A percentile compares a stretch with the other conserved stretches of the same genome.
Conservation (phyloP, 2,888 invertebrate species). For the Cremastinae sp. region DNA sequence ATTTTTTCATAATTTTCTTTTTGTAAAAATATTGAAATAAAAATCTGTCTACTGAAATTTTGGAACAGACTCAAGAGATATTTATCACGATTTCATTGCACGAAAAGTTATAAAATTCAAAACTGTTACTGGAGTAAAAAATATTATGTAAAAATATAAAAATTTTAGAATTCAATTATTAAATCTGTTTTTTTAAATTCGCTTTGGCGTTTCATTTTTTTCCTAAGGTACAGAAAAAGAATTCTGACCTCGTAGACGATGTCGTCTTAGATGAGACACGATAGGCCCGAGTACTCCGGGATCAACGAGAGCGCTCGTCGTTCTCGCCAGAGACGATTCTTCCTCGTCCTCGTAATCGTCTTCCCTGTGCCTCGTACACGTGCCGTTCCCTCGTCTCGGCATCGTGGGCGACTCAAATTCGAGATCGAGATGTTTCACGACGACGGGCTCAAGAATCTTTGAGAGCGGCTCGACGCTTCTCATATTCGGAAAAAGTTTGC, state of each 20-base stretch:
- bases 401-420: constrained; percentile 74
- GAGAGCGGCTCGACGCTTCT: constrained; percentile 89
- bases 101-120: too few species aligned
- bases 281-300: constrained; percentile 92
- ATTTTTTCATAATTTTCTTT: too few species aligned
- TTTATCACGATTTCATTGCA: too few species aligned
- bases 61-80: too few species aligned
- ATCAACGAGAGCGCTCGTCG: constrained; percentile 87
- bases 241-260: constrained; percentile 79
- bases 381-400: constrained; percentile 61
- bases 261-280: constrained; percentile 91
- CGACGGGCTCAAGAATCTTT: constrained; percentile 89
- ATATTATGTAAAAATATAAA: too few species aligned
- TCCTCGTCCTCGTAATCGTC: constrained; percentile 75
- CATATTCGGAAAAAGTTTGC: constrained; percentile 91
- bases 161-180: too few species aligned
- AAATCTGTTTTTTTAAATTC: too few species aligned
- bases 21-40: too few species aligned
- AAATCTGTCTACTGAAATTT: too few species aligned
- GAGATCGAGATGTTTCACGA: constrained; percentile 81
- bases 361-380: too few species aligned
- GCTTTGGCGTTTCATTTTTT: neutral
- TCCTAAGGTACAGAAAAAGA: too few species aligned
- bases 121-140: too few species aligned
- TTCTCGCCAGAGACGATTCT: constrained; percentile 83